Conservation (phyloP, 1,140 invertebrate species). For the Orchesella cincta region DNA sequence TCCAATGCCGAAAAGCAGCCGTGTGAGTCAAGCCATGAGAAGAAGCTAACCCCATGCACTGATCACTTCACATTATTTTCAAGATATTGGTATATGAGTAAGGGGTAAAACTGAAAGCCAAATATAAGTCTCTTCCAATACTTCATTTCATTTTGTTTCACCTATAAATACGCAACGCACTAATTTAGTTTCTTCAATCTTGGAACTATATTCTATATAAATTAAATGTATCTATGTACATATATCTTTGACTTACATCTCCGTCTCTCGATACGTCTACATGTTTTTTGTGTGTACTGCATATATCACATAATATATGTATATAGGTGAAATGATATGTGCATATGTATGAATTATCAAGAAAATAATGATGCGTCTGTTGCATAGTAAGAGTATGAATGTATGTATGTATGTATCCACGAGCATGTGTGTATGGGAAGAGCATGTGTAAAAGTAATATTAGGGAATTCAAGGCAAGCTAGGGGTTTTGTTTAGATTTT, state of each 20-base stretch:
- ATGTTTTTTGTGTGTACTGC: neutral
- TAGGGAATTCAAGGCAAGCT: constrained; percentile 31
- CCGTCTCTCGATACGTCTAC: neutral
- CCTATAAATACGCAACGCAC: neutral
- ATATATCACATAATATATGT: neutral
- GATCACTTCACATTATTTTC: constrained; percentile 10
- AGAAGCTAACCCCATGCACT: neutral
- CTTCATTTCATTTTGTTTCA: neutral
- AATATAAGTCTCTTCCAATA: neutral
- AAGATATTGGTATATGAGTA: too few relatives aligned
- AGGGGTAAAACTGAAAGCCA: too few relatives aligned
- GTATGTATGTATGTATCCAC: neutral
- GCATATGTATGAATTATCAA: neutral
- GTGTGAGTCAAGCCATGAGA: neutral
- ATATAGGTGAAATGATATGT: too few relatives aligned
- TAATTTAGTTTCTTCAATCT: neutral
- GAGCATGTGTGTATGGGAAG: neutral
- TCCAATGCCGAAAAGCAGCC: neutral
- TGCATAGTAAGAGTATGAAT: neutral
- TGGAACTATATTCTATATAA: neutral
- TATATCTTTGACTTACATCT: neutral
- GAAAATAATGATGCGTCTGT: neutral
- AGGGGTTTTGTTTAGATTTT: constrained; percentile 49
- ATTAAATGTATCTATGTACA: neutral
- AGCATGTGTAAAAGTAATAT: constrained; percentile 9